Evolutionary conservation across 2,797 vertebrate species (phyloP).

Genomic region (Micromesistius poutassou): DNA sequence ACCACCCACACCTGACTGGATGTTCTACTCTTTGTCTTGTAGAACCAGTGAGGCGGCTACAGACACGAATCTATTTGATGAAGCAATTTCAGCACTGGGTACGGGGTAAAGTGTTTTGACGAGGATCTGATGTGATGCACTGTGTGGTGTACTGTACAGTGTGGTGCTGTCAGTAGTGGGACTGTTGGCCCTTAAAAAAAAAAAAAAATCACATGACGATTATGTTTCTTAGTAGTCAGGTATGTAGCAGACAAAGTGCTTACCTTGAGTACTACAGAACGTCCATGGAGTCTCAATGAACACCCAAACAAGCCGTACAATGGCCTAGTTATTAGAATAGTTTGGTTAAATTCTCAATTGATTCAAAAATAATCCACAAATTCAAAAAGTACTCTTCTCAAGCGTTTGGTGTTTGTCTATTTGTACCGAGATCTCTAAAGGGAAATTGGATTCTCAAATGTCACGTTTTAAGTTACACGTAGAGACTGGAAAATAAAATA

Average conservation of each 20-base stretch:
- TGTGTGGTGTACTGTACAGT: background rate
- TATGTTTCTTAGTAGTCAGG: background rate
- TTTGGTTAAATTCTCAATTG: too few species aligned
- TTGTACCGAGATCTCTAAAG: background rate
- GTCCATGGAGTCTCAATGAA: background rate
- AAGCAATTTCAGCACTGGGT: constrained; percentile 77
- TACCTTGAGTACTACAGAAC: background rate
- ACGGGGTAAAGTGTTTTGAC: constrained; percentile 20
- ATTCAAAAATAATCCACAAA: background rate
- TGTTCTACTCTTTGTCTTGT: constrained; percentile 29
- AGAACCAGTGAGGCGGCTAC: constrained; percentile 60
- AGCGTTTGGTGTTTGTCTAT: too few species aligned
- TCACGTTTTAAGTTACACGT: too few species aligned
- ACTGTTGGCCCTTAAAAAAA: background rate
- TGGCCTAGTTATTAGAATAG: too few species aligned
- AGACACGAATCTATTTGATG: constrained; percentile 64
- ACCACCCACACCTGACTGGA: background rate
- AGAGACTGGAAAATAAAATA: too few species aligned
- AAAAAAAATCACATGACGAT: background rate
- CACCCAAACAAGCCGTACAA: too few species aligned
- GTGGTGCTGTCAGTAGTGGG: too few species aligned
- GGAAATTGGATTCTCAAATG: too few species aligned
- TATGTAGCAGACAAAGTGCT: background rate
- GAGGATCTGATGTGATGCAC: background rate
- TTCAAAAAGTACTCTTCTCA: too few species aligned